Base-by-base conservation (phyloP, 1,140 invertebrate genomes). In the Leguminivora glycinivorella region DNA sequence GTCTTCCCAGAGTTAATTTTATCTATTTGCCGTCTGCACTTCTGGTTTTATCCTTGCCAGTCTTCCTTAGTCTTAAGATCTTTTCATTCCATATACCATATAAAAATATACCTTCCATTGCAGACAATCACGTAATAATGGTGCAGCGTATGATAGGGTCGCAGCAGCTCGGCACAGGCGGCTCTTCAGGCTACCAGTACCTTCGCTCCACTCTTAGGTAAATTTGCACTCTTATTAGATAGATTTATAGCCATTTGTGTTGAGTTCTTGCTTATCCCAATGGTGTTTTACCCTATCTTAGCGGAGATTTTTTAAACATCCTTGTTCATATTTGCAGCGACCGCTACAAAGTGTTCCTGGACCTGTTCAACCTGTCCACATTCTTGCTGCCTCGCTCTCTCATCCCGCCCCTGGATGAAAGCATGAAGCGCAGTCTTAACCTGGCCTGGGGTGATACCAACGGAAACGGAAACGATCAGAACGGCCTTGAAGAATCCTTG, bases 141-240 rank as follows among this genome's bases (percentile, higher is more conserved):
- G 99, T 99, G n/a, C 98, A 99, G 89, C 94, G 98, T 84, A 99
- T 99, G 98, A 98, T 99, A 77, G 99, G 99, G 6, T 98, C 97
- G 1, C 97, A 98, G 84, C 97, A 98, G 83, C 88, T 98, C 1
- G 99, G 99, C 31, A 99, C 99, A 0, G 99, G 98, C 38, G 99
- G 99, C 5, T 99, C 98, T 40, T 98, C 98, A 0, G 99, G 99
- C 6, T 99, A 99, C 92, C 98, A 99, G 80, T 99, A 99, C 91
- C 93, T 99, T 4, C 94, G 98, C 70, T 98, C 98, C n/a, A 99
- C 99, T 10, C 93, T 99, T 67, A 98, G 97, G 98, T 99, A 92
- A 14, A 17, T 31, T 58, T 4, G 2, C 43, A n/a, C 43, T 25
- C 1, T 43, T 19, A 17, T 68, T 19, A 68, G 17, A 25, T 34